Base-by-base conservation (phyloP, 2,888 invertebrate genomes). In the Cephus runcator region DNA sequence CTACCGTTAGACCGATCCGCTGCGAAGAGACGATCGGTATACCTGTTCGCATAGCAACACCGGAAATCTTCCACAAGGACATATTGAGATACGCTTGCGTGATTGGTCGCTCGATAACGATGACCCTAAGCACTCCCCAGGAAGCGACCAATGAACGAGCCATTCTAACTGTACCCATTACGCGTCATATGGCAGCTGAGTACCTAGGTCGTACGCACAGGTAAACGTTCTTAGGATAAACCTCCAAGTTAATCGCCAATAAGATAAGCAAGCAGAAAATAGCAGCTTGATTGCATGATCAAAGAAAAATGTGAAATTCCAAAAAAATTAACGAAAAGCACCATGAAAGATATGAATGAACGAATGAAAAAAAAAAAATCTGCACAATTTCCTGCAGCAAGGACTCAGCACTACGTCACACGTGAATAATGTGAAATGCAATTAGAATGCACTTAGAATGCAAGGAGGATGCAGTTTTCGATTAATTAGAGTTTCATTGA, bases 1-100 rank as follows among this genome's bases (percentile, higher is more conserved):
- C 84, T 86, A 87, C 89, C 87, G 89, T 88, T 89, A 86, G 75
- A 80, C 79, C 82, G 84, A 87, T 88, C 83, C 83, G 87, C 87
- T 87, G 83, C 84, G 85, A 56, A 75, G 81, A 71, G 30, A 33
- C 74, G 35, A 40, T 34, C 71, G 69, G 74, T 34, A 73, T 74
- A 34, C 68, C 69, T 69, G 73, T 77, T 82, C 78, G 85, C 84
- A 81, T 83, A 80, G 85, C 85, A 85, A 85, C 85, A 80, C 80
- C 85, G 84, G 83, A 83, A 86, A 85, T 77, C 81, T 83, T 75
- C 81, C 69, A 75, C 75, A 74, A 74, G 74, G 74, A 74, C 74
- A 34, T 35, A 35, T n/a, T 34, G 12, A 74, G 74, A 34, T 35
- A 35, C 23, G 74, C 74, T 31, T 2, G 6, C 23, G 23, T 6